phyloP scores from a whole-genome alignment of 1,140 invertebrate genomes.

The Eubasilissa regina region DNA sequence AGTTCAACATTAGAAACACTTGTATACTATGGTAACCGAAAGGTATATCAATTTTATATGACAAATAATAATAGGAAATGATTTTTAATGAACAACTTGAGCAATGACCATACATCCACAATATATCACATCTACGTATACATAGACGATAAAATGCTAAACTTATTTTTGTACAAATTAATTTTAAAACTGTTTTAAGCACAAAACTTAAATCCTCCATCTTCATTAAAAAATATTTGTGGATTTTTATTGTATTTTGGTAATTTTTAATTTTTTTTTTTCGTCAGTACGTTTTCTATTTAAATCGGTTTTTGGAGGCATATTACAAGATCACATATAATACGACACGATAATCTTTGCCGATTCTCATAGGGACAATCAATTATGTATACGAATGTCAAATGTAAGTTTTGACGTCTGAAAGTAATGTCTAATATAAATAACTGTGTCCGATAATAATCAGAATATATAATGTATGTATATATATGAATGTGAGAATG shows the following conservation, averaged over 20 bases:
- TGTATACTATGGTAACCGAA: constrained; percentile 35
- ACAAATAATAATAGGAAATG: background rate
- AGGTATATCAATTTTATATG: constrained; percentile 20
- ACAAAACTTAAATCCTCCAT: constrained; percentile 12
- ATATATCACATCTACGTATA: constrained; percentile 30
- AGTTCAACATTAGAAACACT: background rate
- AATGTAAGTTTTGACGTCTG: constrained; percentile 10
- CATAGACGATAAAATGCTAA: constrained; percentile 26
- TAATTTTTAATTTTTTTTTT: background rate
- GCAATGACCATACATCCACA: constrained; percentile 6
- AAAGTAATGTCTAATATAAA: constrained; percentile 9
- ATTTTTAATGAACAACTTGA: constrained; percentile 7
- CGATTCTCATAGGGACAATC: constrained; percentile 18
- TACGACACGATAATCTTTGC: background rate
- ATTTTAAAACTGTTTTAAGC: constrained; percentile 17
- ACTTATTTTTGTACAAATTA: constrained; percentile 41
- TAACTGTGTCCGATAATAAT: constrained; percentile 5
- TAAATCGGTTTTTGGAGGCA: constrained; percentile 28
- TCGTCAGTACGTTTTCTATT: constrained; percentile 15
- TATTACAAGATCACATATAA: background rate
- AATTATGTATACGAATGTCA: constrained; percentile 31
- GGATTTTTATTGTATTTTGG: background rate
- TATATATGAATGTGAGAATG: constrained; percentile 12
- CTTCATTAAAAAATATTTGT: constrained; percentile 1
- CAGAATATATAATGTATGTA: constrained; percentile 20